Evolutionary conservation across 2,888 invertebrate genomes (phyloP).

Genomic region (Drosophila birchii): DNA sequence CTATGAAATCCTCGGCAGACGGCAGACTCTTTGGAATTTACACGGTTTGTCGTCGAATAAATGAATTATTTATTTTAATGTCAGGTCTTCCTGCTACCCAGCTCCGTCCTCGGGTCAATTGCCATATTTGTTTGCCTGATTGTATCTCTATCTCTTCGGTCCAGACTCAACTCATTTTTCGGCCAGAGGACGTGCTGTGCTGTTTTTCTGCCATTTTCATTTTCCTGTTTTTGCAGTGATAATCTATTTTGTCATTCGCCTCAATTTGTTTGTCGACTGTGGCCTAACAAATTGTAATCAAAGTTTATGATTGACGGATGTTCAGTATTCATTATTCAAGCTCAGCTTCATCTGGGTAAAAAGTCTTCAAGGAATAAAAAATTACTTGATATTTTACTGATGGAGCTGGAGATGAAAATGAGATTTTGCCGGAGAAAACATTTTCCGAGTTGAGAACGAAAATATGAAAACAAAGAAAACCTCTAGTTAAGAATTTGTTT

Average conservation of each 20-base stretch:
- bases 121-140: conserved; percentile 22
- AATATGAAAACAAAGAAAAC: background rate
- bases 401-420: background rate
- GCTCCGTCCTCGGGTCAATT: conserved; percentile 40
- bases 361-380: conserved; percentile 23
- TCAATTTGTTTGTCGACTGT: conserved; percentile 56
- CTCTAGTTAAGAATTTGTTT: no score
- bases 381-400: conserved; percentile 3
- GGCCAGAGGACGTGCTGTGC: conserved; percentile 19
- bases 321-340: conserved; percentile 35
- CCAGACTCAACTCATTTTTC: conserved; percentile 37
- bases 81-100: conserved; percentile 46
- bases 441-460: background rate
- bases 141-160: conserved; percentile 16
- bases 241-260: conserved; percentile 61
- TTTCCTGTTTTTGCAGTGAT: conserved; percentile 44
- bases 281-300: conserved; percentile 48
- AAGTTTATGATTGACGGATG: conserved; percentile 44
- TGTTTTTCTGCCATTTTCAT: conserved; percentile 42
- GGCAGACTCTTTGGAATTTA: conserved; percentile 48
- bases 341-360: conserved; percentile 19
- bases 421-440: background rate
- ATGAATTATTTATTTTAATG: conserved; percentile 79
- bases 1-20: conserved; percentile 47
- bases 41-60: conserved; percentile 51